Evolutionary conservation across 2,113 vertebrate genomes (phyloP), one percentile per base, ranked within the genome.

Genomic region (Sturnira hondurensis): DNA sequence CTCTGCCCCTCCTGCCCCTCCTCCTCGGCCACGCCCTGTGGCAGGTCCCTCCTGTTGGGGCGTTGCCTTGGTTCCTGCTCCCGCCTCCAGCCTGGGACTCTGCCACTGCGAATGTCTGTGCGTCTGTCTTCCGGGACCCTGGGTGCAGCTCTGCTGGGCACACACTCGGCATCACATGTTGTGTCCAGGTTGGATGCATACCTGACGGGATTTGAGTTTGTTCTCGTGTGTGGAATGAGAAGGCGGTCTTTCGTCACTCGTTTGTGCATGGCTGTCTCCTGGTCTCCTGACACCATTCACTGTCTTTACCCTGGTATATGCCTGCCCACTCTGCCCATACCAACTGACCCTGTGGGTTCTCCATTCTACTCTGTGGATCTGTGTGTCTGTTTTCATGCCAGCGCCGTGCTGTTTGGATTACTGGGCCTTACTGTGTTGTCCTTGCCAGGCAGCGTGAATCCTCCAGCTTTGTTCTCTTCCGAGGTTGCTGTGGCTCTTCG

Each of bases 1-100:
- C 20, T n/a, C 17, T 15, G 41, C 3, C 70, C 26, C 58, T 33
- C 47, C 47, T 47, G 0, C 2, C 28, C 17, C 47, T 78, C 33
- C 47, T 77, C 8, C 13, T 36, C 22, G 7, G 19, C 13, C 0
- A n/a, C 2, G n/a, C 8, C 33, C 22, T 12, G 5, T 45, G 4
- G 10, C 58, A 45, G 12, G 3, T 4, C 58, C 56, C 26, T n/a
- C 33, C 0, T 76, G 31, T 36, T 43, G 15, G 0, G 19, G 3
- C 31, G 5, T 1, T 1, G 28, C 4, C n/a, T 13, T 1, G 2
- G 71, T 56, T 5, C 54, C 22, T 56, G 54, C 22, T 56, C 54
- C 54, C 19, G 26, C 58, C 24, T 28, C 74, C 56, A 1, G 7
- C 41, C 1, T 16, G 86, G 61, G 4, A 38, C 31, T 24, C 26